Evolutionary conservation across 2,888 invertebrate genomes (phyloP), one percentile per base, ranked within the genome.

Genomic region (Mythimna albipuncta): DNA sequence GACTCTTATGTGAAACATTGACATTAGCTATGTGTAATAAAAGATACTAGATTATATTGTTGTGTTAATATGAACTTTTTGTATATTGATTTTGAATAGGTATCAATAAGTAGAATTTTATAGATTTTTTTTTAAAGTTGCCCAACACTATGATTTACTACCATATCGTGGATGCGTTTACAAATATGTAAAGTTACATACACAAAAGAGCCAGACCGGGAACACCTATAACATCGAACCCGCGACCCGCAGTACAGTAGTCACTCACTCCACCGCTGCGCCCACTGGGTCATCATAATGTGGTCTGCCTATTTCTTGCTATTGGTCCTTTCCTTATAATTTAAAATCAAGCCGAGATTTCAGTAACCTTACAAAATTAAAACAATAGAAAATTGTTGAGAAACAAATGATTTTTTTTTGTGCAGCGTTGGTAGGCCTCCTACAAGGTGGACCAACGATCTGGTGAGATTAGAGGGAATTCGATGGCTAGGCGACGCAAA

Each of bases 1-100:
- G 66, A 83, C 59, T 47, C 57, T 50, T 75, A 44, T 61, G 69
- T 77, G 54, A 66, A 77, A 52, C 63, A 78, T 82, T 77, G 32
- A 64, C 69, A 64, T 77, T 77, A 55, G 50, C 10, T 75, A n/a
- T 58, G 44, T 58, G 57, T 64, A 47, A 61, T 76, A 75, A 74
- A 73, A 80, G 63, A 54, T 11, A 54, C 44, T 21, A 52, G 32
- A 59, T 80, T 79, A 63, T 79, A 72, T 72, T 44, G 35, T 63
- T 38, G 26, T 52, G 35, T 19, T 35, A 72, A 52, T 19, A 62
- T 0, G 41, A 55, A 63, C 19, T 64, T 64, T 47, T 58, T 13
- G 58, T 7, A 19, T 2, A 19, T 63, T 52, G 44, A 79, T 78
- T 78, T 59, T n/a, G 59, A 32, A 77, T 41, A n/a, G n/a, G n/a